Evolutionary conservation across 2,113 vertebrate genomes (phyloP), one percentile per base, ranked within the genome.

Genomic region (Mugil cephalus): DNA sequence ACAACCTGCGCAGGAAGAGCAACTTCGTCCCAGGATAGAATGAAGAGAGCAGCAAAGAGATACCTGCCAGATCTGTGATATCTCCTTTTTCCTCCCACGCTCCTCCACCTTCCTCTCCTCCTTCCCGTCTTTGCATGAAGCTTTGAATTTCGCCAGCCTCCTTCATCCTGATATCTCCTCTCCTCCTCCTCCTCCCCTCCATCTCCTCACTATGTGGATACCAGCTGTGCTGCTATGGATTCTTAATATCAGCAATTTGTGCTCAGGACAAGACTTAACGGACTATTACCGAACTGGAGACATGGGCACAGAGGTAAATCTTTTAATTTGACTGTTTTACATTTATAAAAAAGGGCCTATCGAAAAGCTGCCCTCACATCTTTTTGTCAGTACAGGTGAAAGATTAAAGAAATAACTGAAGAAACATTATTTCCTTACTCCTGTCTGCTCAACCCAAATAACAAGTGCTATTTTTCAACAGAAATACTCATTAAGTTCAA

Each of bases 181-280:
- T 66, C 73, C 58, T 54, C 54, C 52, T 45, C 60, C 54, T 51
- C 68, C 67, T 74, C 50, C 75, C 68, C 67, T 74, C 50, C 75
- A 82, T 72, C 80, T 67, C 78, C 87, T 88, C 91, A 92, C 87
- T 91, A 92, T 92, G 91, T 88, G 86, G 91, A 90, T 86, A 74
- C 82, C 83, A 87, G 89, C 85, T 72, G 75, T 91, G 71, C 74
- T 92, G 78, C 74, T 92, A 89, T 91, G 88, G 89, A 86, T 92
- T 74, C 87, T 91, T 87, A 87, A 87, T 73, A 77, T 77, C 66
- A 63, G 87, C 80, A 50, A 34, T 55, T 77, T 90, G 80, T 88
- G 88, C 83, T 89, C 79, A 51, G 89, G 88, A 75, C 88, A 91
- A 67, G 87, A 90, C 74, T 87, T 79, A 8, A 52, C 58, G 17